Percentiles rank a stretch among this genome's conserved stretches.
Evolutionary conservation across 2,888 invertebrate genomes (phyloP).

Genomic region (Dioctria rufipes): DNA sequence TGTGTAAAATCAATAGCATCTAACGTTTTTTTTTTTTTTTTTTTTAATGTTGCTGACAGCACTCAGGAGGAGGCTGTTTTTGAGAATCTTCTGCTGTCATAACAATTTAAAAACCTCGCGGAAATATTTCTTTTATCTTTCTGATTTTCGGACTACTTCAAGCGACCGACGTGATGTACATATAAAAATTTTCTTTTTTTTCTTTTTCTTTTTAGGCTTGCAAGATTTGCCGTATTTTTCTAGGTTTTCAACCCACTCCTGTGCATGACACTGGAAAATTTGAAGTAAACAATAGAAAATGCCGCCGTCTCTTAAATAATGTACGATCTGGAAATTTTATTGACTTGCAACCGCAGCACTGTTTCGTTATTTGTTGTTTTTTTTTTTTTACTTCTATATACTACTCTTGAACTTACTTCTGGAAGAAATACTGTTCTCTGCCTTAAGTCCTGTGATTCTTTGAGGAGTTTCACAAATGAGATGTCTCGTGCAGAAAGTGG

Average conservation of each 20-base stretch:
- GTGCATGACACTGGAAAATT: slow-evolving; percentile 24
- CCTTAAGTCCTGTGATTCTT: background rate
- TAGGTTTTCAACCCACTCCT: background rate
- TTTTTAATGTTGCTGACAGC: slow-evolving; percentile 22
- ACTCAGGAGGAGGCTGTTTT: slow-evolving; percentile 6
- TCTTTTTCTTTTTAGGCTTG: background rate
- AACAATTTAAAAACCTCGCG: background rate
- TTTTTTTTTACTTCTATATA: background rate
- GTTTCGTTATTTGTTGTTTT: slow-evolving; percentile 7
- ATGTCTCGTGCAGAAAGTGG: slow-evolving; percentile 24
- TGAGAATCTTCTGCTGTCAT: background rate
- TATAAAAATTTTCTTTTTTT: background rate
- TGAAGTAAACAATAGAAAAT: slow-evolving; percentile 22
- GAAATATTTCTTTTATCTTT: background rate
- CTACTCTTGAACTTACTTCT: background rate
- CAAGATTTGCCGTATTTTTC: background rate
- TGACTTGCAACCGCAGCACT: slow-evolving; percentile 35
- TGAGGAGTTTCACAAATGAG: too few relatives aligned
- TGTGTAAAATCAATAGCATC: background rate
- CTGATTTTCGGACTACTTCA: background rate
- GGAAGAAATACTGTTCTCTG: background rate
- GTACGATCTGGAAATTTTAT: slow-evolving; percentile 31
- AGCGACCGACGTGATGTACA: background rate
- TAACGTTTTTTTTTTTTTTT: slow-evolving; percentile 2
- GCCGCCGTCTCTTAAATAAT: slow-evolving; percentile 27